Evolutionary conservation across 2,797 vertebrate genomes (phyloP), one percentile per base, ranked within the genome.

Genomic region (Eutrigla gurnardus): DNA sequence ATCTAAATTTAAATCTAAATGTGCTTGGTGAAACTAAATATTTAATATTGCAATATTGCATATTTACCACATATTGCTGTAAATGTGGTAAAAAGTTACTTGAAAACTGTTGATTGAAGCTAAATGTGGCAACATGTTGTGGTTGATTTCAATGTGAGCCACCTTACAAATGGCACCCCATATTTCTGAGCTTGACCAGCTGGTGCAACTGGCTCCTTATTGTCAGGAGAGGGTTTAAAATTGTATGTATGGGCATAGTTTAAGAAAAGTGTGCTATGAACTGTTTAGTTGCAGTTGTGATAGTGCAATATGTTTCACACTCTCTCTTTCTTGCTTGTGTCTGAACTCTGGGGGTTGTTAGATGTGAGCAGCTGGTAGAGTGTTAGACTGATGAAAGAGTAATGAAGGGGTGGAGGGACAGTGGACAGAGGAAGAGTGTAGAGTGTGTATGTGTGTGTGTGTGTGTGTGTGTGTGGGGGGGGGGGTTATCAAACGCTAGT

Each of bases 351-450:
- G 76, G 60, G 69, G 65, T 42, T 75, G 80, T 80, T 70, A 45
- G 78, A 89, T 68, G 82, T 71, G 80, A 90, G 86, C 89, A 91
- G 89, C 88, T 89, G 90, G 84, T 80, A 18, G 65, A 81, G 83
- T 47, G 79, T 80, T 79, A 75, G 62, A 64, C 77, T 73, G 84
- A 89, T 90, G 85, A 91, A 88, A 90, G 83, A 64, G 47, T 64
- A 70, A 80, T 77, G 88, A 85, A 82, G 46, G 83, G 79, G 80
- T 65, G 78, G 82, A 82, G 71, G 45, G 80, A 86, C 82, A 71
- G 69, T 59, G 81, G 73, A 78, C 62, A 37, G 79, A 60, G 65
- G 80, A 1, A 32, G 65, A 64, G 84, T 61, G 77, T 47, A 76
- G 72, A 36, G 45, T 3, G n/a, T n/a, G n/a, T n/a, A n/a, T n/a